A percentile compares a stretch with the other conserved stretches of the same genome.
Evolutionary conservation across 2,797 vertebrate species (phyloP).

Genomic region (Urophycis tenuis): DNA sequence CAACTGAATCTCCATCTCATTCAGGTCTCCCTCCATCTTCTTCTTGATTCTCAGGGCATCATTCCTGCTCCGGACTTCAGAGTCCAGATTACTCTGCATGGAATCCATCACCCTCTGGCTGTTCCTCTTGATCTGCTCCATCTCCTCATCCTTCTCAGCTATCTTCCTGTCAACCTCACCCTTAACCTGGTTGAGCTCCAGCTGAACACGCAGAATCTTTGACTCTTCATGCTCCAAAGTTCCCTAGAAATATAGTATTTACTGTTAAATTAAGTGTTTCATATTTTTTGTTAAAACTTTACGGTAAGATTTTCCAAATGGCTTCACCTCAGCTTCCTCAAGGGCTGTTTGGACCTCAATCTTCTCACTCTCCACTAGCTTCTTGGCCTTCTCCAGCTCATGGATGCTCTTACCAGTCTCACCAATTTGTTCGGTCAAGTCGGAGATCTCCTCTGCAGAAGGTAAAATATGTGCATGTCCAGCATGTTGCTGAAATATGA

Average conservation of each 20-base stretch:
- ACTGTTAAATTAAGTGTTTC: conserved; percentile 13
- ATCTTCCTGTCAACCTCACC: conserved; percentile 71
- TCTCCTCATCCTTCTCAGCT: conserved; percentile 78
- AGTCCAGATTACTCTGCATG: conserved; percentile 70
- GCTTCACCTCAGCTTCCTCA: not conserved
- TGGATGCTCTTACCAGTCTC: conserved; percentile 70
- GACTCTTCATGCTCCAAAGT: conserved; percentile 75
- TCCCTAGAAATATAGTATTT: conserved; percentile 52
- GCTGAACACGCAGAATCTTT: conserved; percentile 72
- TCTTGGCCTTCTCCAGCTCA: conserved; percentile 74
- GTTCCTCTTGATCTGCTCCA: conserved; percentile 75
- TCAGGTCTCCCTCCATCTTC: conserved; percentile 78
- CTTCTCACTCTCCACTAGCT: conserved; percentile 72
- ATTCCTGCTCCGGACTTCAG: conserved; percentile 53
- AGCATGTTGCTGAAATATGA: not conserved
- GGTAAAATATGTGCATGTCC: not conserved
- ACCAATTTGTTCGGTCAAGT: conserved; percentile 73
- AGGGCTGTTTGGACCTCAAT: conserved; percentile 57
- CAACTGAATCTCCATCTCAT: conserved; percentile 77
- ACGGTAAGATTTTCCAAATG: not conserved
- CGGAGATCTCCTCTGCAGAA: conserved; percentile 70
- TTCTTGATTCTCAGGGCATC: conserved; percentile 28
- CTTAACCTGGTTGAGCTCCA: conserved; percentile 77
- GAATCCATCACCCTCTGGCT: conserved; percentile 69
- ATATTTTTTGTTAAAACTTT: not conserved